Conservation (phyloP, 2,113 vertebrate species). For the Holacanthus passer region DNA sequence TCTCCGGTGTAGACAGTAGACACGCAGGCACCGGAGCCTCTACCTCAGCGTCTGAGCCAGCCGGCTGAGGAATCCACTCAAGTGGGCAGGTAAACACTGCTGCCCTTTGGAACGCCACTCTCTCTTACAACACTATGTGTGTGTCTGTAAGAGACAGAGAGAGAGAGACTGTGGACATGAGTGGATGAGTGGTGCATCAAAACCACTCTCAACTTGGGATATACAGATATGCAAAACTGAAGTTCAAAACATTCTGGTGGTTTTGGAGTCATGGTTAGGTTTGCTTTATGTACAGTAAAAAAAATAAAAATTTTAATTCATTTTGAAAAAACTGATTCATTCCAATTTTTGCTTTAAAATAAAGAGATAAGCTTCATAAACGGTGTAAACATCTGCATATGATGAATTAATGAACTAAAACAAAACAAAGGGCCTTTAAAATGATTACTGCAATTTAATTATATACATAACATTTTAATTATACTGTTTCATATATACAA, state of each 20-base stretch:
- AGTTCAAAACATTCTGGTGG: background rate
- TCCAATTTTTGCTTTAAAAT: too few relatives aligned
- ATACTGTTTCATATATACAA: too few relatives aligned
- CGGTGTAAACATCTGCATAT: too few relatives aligned
- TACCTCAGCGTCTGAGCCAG: constrained; percentile 70
- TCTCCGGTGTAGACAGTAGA: constrained; percentile 76
- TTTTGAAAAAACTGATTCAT: background rate
- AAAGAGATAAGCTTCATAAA: too few relatives aligned
- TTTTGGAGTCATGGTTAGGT: background rate
- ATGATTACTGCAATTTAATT: too few relatives aligned
- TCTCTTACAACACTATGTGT: constrained; percentile 22
- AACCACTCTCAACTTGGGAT: background rate
- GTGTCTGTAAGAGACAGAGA: constrained; percentile 5
- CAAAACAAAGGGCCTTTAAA: too few relatives aligned
- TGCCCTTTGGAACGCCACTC: constrained; percentile 70
- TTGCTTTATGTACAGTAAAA: background rate
- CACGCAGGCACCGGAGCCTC: constrained; percentile 75
- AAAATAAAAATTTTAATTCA: background rate
- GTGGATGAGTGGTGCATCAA: constrained; percentile 8
- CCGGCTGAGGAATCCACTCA: constrained; percentile 72
- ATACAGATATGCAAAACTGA: background rate
- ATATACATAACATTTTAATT: too few relatives aligned
- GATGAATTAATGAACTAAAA: too few relatives aligned
- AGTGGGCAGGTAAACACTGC: constrained; percentile 78
- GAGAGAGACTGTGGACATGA: background rate